These are phyloP conservation scores for Chromobotia macracanthus DNA, from an alignment of 2,797 vertebrate species.

Conservation along the genomic window DNA sequence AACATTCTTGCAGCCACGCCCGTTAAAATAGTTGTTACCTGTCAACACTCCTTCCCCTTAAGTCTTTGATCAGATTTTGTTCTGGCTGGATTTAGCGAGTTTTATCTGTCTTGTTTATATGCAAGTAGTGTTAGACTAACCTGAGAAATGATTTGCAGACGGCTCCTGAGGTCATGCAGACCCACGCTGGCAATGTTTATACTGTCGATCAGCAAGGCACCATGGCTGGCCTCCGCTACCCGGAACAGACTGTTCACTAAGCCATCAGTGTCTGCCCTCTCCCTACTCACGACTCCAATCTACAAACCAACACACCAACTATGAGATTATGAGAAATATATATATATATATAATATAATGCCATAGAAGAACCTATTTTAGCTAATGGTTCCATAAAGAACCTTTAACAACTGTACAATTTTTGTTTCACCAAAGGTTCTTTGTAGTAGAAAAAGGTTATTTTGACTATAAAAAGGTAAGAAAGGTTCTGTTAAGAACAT, in stretches of 20 bases:
- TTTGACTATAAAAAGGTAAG: no score
- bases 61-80: conserved; percentile 24
- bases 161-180: conserved; percentile 68
- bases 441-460: no score
- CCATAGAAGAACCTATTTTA: no score
- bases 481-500: no score
- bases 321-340: background rate
- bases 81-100: conserved; percentile 25
- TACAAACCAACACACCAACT: conserved; percentile 22
- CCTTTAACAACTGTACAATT: no score
- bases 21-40: conserved; percentile 38
- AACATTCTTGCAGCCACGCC: conserved; percentile 56
- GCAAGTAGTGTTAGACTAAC: conserved; percentile 51
- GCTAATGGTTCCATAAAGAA: no score
- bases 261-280: conserved; percentile 69
- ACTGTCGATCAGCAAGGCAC: conserved; percentile 71
- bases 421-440: no score
- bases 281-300: conserved; percentile 71
- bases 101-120: conserved; percentile 3
- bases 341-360: no score
- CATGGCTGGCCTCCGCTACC: conserved; percentile 66
- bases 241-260: conserved; percentile 72
- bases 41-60: conserved; percentile 56
- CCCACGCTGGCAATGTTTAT: conserved; percentile 68
- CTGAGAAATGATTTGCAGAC: conserved; percentile 73